Evolutionary conservation across 2,113 vertebrate species (phyloP).

Genomic region (Zingel zingel): DNA sequence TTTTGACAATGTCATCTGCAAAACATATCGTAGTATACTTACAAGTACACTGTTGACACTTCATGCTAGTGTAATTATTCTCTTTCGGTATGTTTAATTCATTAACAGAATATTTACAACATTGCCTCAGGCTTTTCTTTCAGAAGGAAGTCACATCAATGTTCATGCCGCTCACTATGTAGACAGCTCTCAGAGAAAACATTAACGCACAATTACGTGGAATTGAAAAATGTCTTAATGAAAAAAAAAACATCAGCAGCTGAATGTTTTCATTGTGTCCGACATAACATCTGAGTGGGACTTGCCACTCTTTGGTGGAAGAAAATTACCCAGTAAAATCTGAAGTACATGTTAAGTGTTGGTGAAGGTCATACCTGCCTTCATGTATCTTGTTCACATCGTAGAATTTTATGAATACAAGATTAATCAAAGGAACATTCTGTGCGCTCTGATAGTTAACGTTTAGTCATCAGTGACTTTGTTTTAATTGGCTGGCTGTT

Average conservation of each 20-base stretch:
- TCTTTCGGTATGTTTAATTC: constrained; percentile 10
- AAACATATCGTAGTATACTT: neutral
- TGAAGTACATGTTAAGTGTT: constrained; percentile 32
- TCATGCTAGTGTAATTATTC: constrained; percentile 4
- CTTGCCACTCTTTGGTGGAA: constrained; percentile 16
- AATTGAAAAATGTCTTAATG: constrained; percentile 33
- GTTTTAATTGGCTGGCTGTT: constrained; percentile 2
- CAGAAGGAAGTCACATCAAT: constrained; percentile 21
- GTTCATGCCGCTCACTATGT: constrained; percentile 13
- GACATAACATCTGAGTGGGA: constrained; percentile 14
- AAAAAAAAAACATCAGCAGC: constrained; percentile 20
- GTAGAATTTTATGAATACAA: neutral
- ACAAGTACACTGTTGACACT: neutral
- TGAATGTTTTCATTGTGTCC: constrained; percentile 22
- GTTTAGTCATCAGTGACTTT: constrained; percentile 1
- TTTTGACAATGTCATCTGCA: constrained; percentile 38
- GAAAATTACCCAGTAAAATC: constrained; percentile 24
- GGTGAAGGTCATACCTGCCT: neutral
- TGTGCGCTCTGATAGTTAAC: neutral
- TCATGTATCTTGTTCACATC: neutral
- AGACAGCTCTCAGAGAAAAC: constrained; percentile 10
- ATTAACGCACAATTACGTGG: neutral
- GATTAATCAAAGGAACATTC: neutral
- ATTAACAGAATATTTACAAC: constrained; percentile 24
- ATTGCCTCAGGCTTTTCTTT: constrained; percentile 7